Percentiles rank a stretch among this genome's conserved stretches.
These are phyloP conservation scores for Pteria penguin DNA, from an alignment of 2,888 invertebrate genomes.

Conservation along the genomic window DNA sequence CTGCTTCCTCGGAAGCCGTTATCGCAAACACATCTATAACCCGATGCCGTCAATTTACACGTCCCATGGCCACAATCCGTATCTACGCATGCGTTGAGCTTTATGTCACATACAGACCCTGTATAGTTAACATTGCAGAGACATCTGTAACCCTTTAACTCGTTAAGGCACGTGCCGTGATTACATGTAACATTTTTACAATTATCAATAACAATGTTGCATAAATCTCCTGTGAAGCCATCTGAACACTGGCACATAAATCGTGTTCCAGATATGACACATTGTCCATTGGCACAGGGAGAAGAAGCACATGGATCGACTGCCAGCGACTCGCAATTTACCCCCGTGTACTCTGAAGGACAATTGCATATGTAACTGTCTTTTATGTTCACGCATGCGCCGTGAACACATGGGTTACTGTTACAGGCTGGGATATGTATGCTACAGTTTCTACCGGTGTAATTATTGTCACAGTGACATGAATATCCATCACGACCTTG, in stretches of 20 bases:
- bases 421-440: conserved; percentile 20
- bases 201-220: conserved; percentile 50
- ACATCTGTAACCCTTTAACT: conserved; percentile 10
- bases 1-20: conserved; percentile 18
- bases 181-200: conserved; percentile 46
- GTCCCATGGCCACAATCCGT: conserved; percentile 3
- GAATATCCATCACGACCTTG: conserved; percentile 47
- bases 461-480: conserved; percentile 44
- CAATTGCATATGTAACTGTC: conserved; percentile 43
- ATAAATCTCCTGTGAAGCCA: conserved; percentile 48
- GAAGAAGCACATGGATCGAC: conserved; percentile 45
- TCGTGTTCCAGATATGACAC: conserved; percentile 17
- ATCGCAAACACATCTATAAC: conserved; percentile 17
- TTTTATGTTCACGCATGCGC: conserved; percentile 25
- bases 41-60: background rate
- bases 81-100: background rate
- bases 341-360: conserved; percentile 40
- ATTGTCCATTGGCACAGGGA: conserved; percentile 51
- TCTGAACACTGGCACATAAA: conserved; percentile 39
- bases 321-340: conserved; percentile 38
- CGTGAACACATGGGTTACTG: conserved; percentile 40
- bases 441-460: conserved; percentile 36
- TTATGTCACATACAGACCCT: conserved; percentile 11
- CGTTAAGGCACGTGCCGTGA: conserved; percentile 47
- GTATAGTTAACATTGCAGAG: conserved; percentile 21